These are phyloP conservation scores for Koerneria pararmatus DNA, from an alignment of 2,888 invertebrate species.

Conservation along the genomic window DNA sequence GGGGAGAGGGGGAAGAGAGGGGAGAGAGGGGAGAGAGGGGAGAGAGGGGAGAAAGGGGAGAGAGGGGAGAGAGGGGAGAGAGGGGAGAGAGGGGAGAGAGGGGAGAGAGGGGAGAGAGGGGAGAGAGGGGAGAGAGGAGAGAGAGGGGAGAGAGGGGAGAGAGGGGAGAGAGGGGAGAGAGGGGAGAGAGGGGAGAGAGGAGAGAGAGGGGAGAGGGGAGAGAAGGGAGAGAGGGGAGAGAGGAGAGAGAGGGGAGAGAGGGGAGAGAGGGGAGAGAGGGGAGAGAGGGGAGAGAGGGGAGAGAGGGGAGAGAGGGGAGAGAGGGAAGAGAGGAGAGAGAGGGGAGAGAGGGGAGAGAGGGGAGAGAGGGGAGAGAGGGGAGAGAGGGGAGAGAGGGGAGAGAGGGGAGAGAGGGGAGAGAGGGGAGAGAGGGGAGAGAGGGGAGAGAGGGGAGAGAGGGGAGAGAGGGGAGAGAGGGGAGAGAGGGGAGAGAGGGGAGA, in stretches of 20 bases:
- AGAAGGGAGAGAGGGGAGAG: neutral
- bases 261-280: constrained; percentile 12
- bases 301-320: constrained; percentile 1
- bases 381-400: constrained; percentile 3
- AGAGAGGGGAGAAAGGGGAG: constrained; percentile 21
- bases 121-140: constrained; percentile 18
- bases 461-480: neutral
- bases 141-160: constrained; percentile 26
- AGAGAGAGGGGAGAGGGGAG: constrained; percentile 28
- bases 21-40: neutral
- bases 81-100: constrained; percentile 10
- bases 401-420: constrained; percentile 12
- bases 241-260: neutral
- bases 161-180: neutral
- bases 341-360: constrained; percentile 1
- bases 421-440: no score
- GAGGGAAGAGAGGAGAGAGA: neutral
- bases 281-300: constrained; percentile 1
- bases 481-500: neutral
- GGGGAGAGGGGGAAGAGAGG: neutral
- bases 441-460: no score
- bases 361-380: constrained; percentile 6
- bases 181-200: constrained; percentile 27
- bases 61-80: neutral
- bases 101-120: neutral